Conservation (phyloP, 2,113 vertebrate genomes). For the Dicentrarchus labrax region DNA sequence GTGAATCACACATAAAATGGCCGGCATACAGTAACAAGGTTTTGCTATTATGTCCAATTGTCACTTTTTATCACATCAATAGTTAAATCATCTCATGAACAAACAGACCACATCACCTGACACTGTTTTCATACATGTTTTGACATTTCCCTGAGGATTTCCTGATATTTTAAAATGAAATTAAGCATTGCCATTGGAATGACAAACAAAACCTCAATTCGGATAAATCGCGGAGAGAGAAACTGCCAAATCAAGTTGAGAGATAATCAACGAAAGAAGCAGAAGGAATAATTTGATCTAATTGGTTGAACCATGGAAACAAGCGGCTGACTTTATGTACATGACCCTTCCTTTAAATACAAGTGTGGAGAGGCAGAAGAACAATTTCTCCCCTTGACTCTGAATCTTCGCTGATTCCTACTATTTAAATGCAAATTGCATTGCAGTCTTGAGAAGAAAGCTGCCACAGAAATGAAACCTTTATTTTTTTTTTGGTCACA, state of each 20-base stretch:
- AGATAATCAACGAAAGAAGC: background rate
- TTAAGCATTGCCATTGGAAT: background rate
- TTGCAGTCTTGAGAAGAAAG: slow-evolving; percentile 40
- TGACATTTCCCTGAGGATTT: background rate
- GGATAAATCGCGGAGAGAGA: slow-evolving; percentile 17
- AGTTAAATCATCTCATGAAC: background rate
- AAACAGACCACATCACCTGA: background rate
- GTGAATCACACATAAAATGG: background rate
- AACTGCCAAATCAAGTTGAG: background rate
- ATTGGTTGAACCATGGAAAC: slow-evolving; percentile 27
- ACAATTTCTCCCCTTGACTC: slow-evolving; percentile 37
- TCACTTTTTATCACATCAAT: slow-evolving; percentile 17
- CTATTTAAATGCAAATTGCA: slow-evolving; percentile 71
- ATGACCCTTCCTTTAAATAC: slow-evolving; percentile 41
- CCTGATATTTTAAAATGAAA: slow-evolving; percentile 26
- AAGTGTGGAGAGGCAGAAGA: slow-evolving; percentile 20
- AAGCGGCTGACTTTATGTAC: slow-evolving; percentile 10
- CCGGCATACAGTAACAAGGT: background rate
- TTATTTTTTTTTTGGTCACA: slow-evolving; percentile 36
- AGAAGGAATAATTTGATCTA: slow-evolving; percentile 22
- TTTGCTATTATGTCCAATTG: slow-evolving; percentile 10
- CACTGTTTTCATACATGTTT: background rate
- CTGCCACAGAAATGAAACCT: slow-evolving; percentile 28
- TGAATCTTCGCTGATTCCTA: slow-evolving; percentile 48
- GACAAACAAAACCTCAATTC: background rate